A percentile compares a stretch with the other conserved stretches of the same genome.
Conservation (phyloP, 2,113 vertebrate species). For the Origma solitaria region DNA sequence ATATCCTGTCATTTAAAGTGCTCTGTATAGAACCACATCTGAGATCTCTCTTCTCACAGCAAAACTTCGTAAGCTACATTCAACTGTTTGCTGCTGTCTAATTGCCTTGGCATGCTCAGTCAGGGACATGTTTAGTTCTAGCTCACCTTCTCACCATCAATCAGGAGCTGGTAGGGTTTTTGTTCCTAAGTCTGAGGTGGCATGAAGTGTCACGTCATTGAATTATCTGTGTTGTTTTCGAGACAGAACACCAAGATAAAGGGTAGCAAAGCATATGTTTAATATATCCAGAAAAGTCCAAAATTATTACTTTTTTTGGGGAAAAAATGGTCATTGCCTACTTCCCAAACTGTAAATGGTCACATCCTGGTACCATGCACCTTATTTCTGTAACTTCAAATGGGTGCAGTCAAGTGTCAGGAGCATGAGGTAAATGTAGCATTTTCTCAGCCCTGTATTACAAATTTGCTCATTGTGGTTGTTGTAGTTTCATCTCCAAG, state of each 20-base stretch:
- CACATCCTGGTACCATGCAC: not conserved
- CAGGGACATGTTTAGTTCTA: not conserved
- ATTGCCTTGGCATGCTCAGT: not conserved
- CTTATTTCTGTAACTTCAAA: not conserved
- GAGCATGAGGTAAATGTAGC: not conserved
- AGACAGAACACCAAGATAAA: not conserved
- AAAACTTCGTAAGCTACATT: not conserved
- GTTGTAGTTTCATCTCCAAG: not conserved
- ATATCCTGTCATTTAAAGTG: not conserved
- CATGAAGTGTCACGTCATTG: not conserved
- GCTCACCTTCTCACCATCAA: not conserved
- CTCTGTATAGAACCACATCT: not conserved
- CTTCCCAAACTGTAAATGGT: not conserved
- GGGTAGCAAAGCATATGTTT: not conserved
- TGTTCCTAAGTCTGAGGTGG: not conserved
- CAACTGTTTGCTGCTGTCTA: not conserved
- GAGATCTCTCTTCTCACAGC: not conserved
- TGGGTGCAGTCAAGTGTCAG: not conserved
- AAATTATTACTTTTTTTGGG: not conserved
- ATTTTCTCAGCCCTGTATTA: not conserved
- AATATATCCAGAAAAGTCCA: not conserved
- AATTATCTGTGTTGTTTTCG: not conserved
- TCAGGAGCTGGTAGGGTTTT: not conserved
- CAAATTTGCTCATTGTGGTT: rapidly evolving
- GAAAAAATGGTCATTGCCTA: not conserved